Base-by-base conservation (phyloP, 2,797 vertebrate species). In the Lacerta viridis region DNA sequence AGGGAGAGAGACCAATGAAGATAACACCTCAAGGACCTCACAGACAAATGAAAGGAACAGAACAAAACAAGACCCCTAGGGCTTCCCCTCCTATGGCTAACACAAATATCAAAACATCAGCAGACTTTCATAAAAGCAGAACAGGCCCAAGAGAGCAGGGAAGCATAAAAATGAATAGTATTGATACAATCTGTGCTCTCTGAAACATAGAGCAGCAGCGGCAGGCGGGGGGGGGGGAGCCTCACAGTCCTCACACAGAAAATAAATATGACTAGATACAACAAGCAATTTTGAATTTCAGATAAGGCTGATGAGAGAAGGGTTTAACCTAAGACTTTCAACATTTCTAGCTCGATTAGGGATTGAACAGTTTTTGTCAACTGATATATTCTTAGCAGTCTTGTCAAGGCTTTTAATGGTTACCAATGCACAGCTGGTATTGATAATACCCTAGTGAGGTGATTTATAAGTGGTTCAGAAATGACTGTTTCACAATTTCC, bases 1-100 rank as follows among this genome's bases (percentile, higher is more conserved):
- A 84, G 46, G 46, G 20, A 83, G 41, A 83, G 29, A 90, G 69
- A 83, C 27, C 78, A 41, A 55, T 81, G 78, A 77, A 86, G 25
- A 43, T 66, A 55, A 69, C 18, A 36, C 18, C 41, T 79, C 4
- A 2, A 8, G 7, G 15, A n/a, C 4, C 36, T 46, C n/a, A 55
- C 29, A 64, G 5, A 61, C 50, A 61, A 91, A 43, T 6, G 9
- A 87, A 87, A 87, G 29, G 39, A 59, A 36, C 20, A 36, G 64
- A 76, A 43, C 69, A 41, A 33, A 61, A 33, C 8, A 11, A 33
- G 64, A 88, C 76, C 68, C 7, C 43, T 71, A 86, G 68, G 29
- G 43, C 9, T 69, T 20, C 61, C 68, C 7, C n/a, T 69, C 27
- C 13, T 77, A 68, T 50, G 66, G 18, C 72, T 46, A 77, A 83